Evolutionary conservation across 2,888 invertebrate genomes (phyloP).

Genomic region (Eucriotettix oculatus): DNA sequence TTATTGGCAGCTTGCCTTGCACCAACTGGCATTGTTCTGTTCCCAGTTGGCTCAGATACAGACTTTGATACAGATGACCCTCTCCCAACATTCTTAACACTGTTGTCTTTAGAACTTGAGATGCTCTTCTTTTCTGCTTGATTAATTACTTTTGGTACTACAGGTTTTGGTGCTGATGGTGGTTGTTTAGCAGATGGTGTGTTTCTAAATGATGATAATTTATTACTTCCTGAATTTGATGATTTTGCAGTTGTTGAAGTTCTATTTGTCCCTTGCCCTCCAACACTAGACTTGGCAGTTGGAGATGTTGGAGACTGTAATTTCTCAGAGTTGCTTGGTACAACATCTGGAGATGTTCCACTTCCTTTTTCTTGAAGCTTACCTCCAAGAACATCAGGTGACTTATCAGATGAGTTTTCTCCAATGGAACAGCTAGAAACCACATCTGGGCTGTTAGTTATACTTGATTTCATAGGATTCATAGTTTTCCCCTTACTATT

Average conservation of each 20-base stretch:
- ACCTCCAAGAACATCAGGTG: conserved; percentile 26
- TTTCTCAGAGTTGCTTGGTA: neutral
- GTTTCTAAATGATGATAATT: conserved; percentile 4
- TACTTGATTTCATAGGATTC: neutral
- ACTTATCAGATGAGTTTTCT: conserved; percentile 1
- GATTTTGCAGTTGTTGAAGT: neutral
- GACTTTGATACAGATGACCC: conserved; percentile 2
- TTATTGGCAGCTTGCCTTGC: conserved; percentile 32
- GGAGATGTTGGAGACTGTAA: neutral
- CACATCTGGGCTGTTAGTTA: conserved; percentile 48
- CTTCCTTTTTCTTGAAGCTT: neutral
- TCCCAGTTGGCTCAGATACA: conserved; percentile 11
- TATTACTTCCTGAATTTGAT: neutral
- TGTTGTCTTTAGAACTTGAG: neutral
- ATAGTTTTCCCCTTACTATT: neutral
- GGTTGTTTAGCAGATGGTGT: conserved; percentile 2
- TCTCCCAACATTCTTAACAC: conserved; percentile 2
- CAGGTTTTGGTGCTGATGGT: conserved; percentile 5
- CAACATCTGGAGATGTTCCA: conserved; percentile 3
- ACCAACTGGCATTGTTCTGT: conserved; percentile 22
- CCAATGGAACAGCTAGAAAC: conserved; percentile 45
- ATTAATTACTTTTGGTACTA: neutral
- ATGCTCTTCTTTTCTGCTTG: neutral
- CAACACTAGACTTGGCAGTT: neutral
- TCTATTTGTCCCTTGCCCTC: neutral